Evolutionary conservation across 1,140 invertebrate genomes (phyloP).

Genomic region (Formica selysi): DNA sequence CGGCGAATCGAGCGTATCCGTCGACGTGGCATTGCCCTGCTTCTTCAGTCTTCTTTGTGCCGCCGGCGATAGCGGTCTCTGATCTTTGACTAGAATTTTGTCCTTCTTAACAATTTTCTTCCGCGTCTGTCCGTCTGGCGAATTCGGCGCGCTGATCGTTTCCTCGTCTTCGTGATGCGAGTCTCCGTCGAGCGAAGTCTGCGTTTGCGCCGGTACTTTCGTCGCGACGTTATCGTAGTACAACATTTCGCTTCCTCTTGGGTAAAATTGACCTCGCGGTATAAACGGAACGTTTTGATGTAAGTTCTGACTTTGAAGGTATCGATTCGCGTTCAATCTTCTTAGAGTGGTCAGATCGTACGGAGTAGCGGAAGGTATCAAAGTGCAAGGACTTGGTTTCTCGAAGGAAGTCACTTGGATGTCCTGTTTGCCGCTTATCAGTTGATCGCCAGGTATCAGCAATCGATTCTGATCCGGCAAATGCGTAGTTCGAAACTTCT

Average conservation of each 20-base stretch:
- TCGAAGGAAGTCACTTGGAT: slow-evolving; percentile 84
- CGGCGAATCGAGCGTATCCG: slow-evolving; percentile 68
- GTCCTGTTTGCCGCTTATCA: slow-evolving; percentile 56
- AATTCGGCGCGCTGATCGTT: slow-evolving; percentile 42
- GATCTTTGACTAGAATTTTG: slow-evolving; percentile 38
- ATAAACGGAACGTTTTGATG: slow-evolving; percentile 78
- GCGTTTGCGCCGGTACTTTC: slow-evolving; percentile 81
- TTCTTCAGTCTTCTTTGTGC: slow-evolving; percentile 75
- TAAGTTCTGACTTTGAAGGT: slow-evolving; percentile 65
- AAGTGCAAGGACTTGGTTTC: slow-evolving; percentile 80
- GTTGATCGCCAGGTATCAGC: slow-evolving; percentile 62
- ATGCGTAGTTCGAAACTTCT: slow-evolving; percentile 36
- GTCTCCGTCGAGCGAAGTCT: slow-evolving; percentile 77
- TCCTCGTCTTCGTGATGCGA: slow-evolving; percentile 67
- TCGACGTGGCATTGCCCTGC: slow-evolving; percentile 74
- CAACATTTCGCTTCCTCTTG: slow-evolving; percentile 70
- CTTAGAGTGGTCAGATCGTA: slow-evolving; percentile 75
- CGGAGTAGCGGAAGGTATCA: slow-evolving; percentile 74
- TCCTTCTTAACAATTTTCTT: slow-evolving; percentile 65
- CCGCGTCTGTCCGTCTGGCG: slow-evolving; percentile 61
- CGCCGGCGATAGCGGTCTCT: slow-evolving; percentile 62
- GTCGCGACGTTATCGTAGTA: slow-evolving; percentile 75
- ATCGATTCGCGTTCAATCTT: slow-evolving; percentile 71
- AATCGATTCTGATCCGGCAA: slow-evolving; percentile 52
- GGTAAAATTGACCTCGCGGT: slow-evolving; percentile 72